These are phyloP conservation scores for Saccostrea cuccullata DNA, from an alignment of 1,140 invertebrate genomes.

Conservation along the genomic window DNA sequence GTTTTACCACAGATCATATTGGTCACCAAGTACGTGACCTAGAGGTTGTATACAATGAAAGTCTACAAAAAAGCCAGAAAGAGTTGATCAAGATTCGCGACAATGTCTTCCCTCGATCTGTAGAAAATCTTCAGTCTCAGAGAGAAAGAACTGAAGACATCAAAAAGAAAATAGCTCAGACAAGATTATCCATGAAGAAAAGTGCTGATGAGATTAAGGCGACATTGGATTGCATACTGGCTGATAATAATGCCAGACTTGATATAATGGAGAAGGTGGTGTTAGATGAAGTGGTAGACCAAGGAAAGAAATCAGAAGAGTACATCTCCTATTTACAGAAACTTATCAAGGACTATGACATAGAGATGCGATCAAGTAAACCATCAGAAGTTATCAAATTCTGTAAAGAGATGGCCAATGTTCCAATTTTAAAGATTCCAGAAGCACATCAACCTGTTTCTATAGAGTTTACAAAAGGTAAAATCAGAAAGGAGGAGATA, in stretches of 20 bases:
- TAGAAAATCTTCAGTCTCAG: not conserved
- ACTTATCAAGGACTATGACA: not conserved
- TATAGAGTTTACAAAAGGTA: not conserved
- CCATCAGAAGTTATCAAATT: not conserved
- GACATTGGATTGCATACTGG: not conserved
- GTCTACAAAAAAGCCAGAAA: not conserved
- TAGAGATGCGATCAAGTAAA: not conserved
- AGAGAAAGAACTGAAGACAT: not conserved
- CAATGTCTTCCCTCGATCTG: not conserved
- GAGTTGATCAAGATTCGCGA: not conserved
- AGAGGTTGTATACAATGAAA: not conserved
- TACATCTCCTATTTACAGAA: not conserved
- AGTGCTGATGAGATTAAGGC: not conserved
- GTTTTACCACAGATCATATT: not conserved
- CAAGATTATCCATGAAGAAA: constrained; percentile 5
- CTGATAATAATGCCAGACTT: not conserved
- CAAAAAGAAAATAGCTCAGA: not conserved
- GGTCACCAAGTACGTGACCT: not conserved
- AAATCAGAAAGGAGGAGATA: not conserved
- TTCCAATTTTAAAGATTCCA: no score
- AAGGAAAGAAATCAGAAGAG: not conserved
- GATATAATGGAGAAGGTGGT: not conserved
- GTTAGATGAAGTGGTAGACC: not conserved
- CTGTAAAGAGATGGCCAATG: not conserved
- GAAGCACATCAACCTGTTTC: not conserved